Percentiles rank a stretch among this genome's conserved stretches.
Evolutionary conservation across 2,113 vertebrate genomes (phyloP).

Genomic region (Epinephelus lanceolatus): DNA sequence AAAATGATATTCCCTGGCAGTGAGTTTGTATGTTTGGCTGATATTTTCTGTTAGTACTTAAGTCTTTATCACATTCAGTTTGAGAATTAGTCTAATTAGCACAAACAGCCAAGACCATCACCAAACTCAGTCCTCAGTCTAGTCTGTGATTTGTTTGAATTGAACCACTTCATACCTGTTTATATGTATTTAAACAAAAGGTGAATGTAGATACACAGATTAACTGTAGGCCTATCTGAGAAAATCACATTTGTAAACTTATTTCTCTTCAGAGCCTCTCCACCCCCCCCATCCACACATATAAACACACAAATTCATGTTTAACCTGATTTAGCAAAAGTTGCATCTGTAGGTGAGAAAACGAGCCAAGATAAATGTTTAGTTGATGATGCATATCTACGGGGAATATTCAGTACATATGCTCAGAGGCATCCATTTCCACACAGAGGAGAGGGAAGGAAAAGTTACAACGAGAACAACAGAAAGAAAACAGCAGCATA

Average conservation of each 20-base stretch:
- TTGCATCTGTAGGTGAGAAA: background rate
- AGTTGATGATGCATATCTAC: constrained; percentile 9
- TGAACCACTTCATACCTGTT: background rate
- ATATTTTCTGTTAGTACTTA: background rate
- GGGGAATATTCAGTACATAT: background rate
- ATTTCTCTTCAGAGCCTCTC: background rate
- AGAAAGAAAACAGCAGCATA: background rate
- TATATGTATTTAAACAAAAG: background rate
- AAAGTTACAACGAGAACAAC: constrained; percentile 5
- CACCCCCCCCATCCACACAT: background rate
- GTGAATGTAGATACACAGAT: background rate
- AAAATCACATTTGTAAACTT: background rate
- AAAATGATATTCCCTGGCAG: background rate
- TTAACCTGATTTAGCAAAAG: background rate
- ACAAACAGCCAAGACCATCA: background rate
- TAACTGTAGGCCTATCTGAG: background rate
- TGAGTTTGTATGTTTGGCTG: background rate
- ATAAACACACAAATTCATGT: background rate
- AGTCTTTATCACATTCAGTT: background rate
- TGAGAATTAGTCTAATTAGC: background rate
- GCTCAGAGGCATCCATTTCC: constrained; percentile 7
- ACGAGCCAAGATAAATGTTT: constrained; percentile 44
- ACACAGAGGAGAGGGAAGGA: background rate
- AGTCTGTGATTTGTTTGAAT: background rate
- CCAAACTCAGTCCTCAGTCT: background rate